Conservation (phyloP, 1,140 invertebrate species). For the Scaptodrosophila lebanonensis region DNA sequence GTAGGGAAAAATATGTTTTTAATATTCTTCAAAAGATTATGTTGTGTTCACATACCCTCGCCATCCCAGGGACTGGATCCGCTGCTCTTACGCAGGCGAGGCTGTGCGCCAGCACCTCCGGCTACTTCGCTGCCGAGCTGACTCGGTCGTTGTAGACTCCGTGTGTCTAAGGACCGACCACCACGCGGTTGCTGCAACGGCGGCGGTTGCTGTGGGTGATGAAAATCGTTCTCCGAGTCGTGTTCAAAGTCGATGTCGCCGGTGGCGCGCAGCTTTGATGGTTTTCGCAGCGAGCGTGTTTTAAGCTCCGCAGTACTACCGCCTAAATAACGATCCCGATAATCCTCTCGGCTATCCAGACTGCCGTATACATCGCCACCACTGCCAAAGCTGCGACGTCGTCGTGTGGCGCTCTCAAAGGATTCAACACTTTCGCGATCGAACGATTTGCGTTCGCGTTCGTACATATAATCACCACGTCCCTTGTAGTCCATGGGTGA, state of each 20-base stretch:
- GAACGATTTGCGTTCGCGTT: slow-evolving; percentile 68
- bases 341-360: slow-evolving; percentile 62
- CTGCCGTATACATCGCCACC: slow-evolving; percentile 75
- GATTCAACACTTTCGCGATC: slow-evolving; percentile 76
- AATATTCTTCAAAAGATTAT: no score
- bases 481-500: slow-evolving; percentile 61
- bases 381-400: slow-evolving; percentile 71
- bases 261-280: slow-evolving; percentile 55
- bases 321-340: slow-evolving; percentile 48
- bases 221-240: slow-evolving; percentile 72
- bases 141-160: slow-evolving; percentile 67
- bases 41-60: slow-evolving; percentile 60
- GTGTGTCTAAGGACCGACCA: slow-evolving; percentile 9
- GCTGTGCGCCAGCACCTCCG: slow-evolving; percentile 27
- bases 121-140: slow-evolving; percentile 47
- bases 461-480: slow-evolving; percentile 58
- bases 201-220: slow-evolving; percentile 9
- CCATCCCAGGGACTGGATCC: slow-evolving; percentile 80
- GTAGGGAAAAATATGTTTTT: background rate
- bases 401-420: slow-evolving; percentile 62
- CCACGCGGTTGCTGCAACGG: slow-evolving; percentile 20
- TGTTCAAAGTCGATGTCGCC: slow-evolving; percentile 76
- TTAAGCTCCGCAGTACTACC: slow-evolving; percentile 35
- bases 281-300: slow-evolving; percentile 64
- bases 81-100: slow-evolving; percentile 74